Evolutionary conservation across 2,797 vertebrate species (phyloP).

Genomic region (Centropyge bicolor): DNA sequence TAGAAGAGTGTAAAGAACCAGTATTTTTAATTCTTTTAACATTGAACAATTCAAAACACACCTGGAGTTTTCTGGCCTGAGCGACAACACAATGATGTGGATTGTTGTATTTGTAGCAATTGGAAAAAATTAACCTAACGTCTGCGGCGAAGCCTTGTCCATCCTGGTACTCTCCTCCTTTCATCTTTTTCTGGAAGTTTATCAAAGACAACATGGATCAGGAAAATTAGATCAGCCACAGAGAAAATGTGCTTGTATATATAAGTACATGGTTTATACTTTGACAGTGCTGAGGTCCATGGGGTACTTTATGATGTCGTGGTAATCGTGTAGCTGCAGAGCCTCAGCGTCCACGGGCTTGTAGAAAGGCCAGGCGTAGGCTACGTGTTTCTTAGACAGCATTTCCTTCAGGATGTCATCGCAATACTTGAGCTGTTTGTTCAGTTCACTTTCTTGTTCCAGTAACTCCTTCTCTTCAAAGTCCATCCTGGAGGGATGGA

Average conservation of each 20-base stretch:
- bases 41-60: conserved; percentile 49
- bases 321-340: conserved; percentile 95
- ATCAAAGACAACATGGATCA: not conserved
- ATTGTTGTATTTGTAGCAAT: conserved; percentile 99
- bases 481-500: conserved; percentile 87
- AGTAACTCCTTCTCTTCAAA: conserved; percentile 85
- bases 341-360: conserved; percentile 93
- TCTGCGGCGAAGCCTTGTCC: conserved; percentile 93
- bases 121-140: conserved; percentile 97
- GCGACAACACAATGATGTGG: conserved; percentile 91
- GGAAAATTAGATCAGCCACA: not conserved
- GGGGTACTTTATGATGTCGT: conserved; percentile 97
- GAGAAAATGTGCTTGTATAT: not conserved
- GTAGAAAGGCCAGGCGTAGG: conserved; percentile 98
- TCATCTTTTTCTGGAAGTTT: conserved; percentile 93
- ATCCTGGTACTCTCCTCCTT: conserved; percentile 91
- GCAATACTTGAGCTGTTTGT: conserved; percentile 91
- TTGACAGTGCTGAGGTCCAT: conserved; percentile 98
- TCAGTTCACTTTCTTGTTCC: conserved; percentile 81
- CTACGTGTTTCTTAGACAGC: conserved; percentile 93
- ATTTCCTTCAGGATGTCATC: conserved; percentile 93
- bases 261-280: conserved; percentile 74
- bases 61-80: conserved; percentile 95
- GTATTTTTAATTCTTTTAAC: too few species aligned
- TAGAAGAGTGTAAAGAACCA: not conserved